Evolutionary conservation across 2,888 invertebrate species (phyloP), one percentile per base, ranked within the genome.

Genomic region (Phortica okadai): DNA sequence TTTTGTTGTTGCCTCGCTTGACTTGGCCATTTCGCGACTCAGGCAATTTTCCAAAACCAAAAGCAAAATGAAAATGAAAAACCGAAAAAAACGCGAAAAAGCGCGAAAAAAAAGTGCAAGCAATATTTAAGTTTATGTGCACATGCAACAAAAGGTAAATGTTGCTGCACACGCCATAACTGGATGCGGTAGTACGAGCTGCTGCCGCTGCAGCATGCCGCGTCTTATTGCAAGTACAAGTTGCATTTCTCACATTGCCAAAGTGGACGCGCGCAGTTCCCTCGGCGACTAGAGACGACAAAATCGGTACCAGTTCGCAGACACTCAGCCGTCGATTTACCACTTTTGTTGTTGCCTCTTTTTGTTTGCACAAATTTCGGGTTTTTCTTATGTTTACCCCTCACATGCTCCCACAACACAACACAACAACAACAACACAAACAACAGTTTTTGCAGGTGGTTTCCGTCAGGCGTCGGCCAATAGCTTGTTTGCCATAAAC

Each of bases 121-220:
- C 16, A 67, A 64, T 14, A 67, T 42, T 67, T 67, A 14, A 42
- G n/a, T 42, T 67, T 54, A 44, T 69, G 45, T 33, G 42, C 33
- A 56, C 50, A 72, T 72, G 70, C 70, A 72, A 64, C 25, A 41
- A 64, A 64, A 33, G 41, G 41, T 14, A 64, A 64, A 64, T 41
- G 33, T 64, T 69, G 69, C 50, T 72, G 56, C 70, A 72, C 70
- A 72, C 70, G 70, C 70, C 70, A 72, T 72, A 72, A 72, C 70
- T 72, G 70, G 70, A 72, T 72, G 70, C 70, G 70, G 70, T 72
- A 56, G 70, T 72, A 41, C n/a, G 66, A 14, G 42, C 11, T 33
- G 66, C 42, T 33, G 10, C 16, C 16, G 25, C 21, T 62, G 62
- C 21, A n/a, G n/a, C n/a, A 33, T 33, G 33, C 33, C 33, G 33